phyloP scores from a whole-genome alignment of 2,797 vertebrate species.

The Diglossa cyanea region DNA sequence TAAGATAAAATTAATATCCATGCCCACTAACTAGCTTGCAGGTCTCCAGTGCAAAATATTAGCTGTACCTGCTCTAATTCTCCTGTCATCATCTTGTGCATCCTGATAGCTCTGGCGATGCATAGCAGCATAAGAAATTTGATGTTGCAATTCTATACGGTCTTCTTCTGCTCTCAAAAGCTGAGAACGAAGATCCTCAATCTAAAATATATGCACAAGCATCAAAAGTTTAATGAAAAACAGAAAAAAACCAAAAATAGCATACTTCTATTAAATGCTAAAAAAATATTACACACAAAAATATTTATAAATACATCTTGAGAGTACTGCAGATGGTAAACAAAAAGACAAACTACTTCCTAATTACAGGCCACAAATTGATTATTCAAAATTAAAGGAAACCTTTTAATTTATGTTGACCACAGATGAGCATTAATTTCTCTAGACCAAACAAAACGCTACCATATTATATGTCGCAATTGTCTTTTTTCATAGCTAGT shows the following conservation, averaged over 20 bases:
- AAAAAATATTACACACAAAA: background rate
- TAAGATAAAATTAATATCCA: background rate
- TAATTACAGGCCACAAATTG: background rate
- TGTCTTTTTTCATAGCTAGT: background rate
- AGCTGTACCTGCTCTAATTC: slow-evolving; percentile 69
- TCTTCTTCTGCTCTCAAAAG: slow-evolving; percentile 83
- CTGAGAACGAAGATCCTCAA: slow-evolving; percentile 85
- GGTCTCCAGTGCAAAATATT: background rate
- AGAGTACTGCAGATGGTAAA: background rate
- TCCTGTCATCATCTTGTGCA: slow-evolving; percentile 70
- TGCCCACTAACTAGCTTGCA: background rate
- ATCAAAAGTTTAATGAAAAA: background rate
- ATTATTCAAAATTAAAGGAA: background rate
- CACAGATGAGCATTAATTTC: background rate
- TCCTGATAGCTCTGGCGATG: slow-evolving; percentile 70
- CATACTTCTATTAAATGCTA: background rate
- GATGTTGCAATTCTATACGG: slow-evolving; percentile 78
- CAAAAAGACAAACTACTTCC: background rate
- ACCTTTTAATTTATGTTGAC: background rate
- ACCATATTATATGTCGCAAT: background rate
- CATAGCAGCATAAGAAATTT: slow-evolving; percentile 69
- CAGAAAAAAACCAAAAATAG: background rate
- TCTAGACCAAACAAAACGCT: background rate
- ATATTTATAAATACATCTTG: background rate
- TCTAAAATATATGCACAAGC: slow-evolving; percentile 71